Evolutionary conservation across 2,797 vertebrate genomes (phyloP).

Genomic region (Pseudochirops cupreus): DNA sequence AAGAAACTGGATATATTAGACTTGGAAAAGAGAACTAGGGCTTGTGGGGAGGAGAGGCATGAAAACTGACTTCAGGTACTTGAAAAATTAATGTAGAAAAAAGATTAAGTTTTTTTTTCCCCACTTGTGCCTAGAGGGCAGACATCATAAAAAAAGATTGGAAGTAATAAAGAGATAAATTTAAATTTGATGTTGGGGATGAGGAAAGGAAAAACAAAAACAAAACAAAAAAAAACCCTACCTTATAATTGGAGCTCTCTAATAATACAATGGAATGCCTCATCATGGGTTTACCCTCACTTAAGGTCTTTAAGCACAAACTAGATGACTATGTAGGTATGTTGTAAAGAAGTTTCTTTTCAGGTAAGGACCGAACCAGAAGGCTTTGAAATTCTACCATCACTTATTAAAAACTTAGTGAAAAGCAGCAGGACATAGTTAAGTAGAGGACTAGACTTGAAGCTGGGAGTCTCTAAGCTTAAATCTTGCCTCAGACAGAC

Average conservation of each 20-base stretch:
- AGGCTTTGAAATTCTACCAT: not conserved
- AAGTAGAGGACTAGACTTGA: not conserved
- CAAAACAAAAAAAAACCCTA: too few species aligned
- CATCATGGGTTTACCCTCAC: not conserved
- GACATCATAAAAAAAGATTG: not conserved
- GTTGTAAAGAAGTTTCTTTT: not conserved
- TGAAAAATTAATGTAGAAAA: not conserved
- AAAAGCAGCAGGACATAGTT: not conserved
- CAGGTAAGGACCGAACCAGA: not conserved
- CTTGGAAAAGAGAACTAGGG: not conserved
- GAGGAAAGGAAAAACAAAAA: not conserved
- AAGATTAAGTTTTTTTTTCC: not conserved
- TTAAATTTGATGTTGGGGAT: not conserved
- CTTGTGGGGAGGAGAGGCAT: not conserved
- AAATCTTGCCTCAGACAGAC: not conserved
- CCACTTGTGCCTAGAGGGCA: not conserved
- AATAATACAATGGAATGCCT: not conserved
- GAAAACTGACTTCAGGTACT: not conserved
- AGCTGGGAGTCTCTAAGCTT: not conserved
- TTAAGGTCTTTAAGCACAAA: not conserved
- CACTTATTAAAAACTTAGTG: not conserved
- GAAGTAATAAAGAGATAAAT: not conserved
- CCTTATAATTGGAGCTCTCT: not conserved
- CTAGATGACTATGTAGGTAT: not conserved
- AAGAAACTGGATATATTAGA: not conserved